These are phyloP conservation scores for Triops longicaudatus DNA, from an alignment of 1,140 invertebrate genomes.

Conservation along the genomic window DNA sequence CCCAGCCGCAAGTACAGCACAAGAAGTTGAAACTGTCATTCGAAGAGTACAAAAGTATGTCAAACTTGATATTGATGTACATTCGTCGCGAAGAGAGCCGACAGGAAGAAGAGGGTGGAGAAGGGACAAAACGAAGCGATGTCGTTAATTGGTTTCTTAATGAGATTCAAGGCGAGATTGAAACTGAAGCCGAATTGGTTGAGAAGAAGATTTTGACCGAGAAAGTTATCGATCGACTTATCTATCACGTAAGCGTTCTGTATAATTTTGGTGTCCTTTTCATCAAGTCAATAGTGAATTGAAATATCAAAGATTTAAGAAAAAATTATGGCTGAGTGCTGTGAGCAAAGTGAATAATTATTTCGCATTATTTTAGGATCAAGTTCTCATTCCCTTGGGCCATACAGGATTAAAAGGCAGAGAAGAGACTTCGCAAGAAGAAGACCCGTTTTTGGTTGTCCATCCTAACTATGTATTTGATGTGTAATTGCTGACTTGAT, in stretches of 20 bases:
- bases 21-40: conserved; percentile 85
- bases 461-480: conserved; percentile 93
- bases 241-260: conserved; percentile 70
- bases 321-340: no score
- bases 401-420: conserved; percentile 51
- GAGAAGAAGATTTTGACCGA: conserved; percentile 85
- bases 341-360: conserved; percentile 30
- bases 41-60: conserved; percentile 87
- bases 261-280: no score
- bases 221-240: conserved; percentile 88
- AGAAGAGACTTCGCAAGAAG: conserved; percentile 51
- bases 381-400: conserved; percentile 82
- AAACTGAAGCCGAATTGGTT: conserved; percentile 81
- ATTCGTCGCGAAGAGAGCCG: conserved; percentile 75
- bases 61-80: conserved; percentile 81
- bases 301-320: no score
- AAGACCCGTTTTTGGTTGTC: conserved; percentile 82
- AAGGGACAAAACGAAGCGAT: conserved; percentile 68
- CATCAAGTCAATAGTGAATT: no score
- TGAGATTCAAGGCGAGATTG: conserved; percentile 76
- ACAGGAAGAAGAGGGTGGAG: conserved; percentile 48
- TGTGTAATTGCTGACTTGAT: conserved; percentile 28
- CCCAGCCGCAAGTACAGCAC: conserved; percentile 45
- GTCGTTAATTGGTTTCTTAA: conserved; percentile 92
- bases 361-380: conserved; percentile 54